phyloP scores from a whole-genome alignment of 1,140 invertebrate species.

The Sminthurides bifidus region DNA sequence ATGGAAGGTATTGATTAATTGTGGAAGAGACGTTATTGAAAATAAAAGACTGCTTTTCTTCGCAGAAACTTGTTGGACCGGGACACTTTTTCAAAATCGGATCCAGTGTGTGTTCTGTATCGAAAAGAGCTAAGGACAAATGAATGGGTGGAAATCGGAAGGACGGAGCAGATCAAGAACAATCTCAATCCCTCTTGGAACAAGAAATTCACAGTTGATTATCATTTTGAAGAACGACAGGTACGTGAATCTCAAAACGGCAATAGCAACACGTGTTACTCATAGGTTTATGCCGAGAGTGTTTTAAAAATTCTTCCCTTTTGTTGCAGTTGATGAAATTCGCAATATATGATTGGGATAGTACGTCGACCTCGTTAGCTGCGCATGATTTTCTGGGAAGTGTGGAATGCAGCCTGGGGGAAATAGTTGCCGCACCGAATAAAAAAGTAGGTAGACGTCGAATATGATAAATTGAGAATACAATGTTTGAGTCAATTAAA shows the following conservation, averaged over 20 bases:
- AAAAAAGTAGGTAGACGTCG: constrained; percentile 31
- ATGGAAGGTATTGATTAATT: too few relatives aligned
- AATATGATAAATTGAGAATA: neutral
- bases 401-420: constrained; percentile 32
- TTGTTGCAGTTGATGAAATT: constrained; percentile 34
- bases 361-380: constrained; percentile 22
- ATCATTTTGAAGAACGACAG: constrained; percentile 44
- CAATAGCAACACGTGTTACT: neutral
- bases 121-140: constrained; percentile 20
- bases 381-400: constrained; percentile 44
- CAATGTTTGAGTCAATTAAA: too few relatives aligned
- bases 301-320: neutral
- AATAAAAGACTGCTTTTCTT: too few relatives aligned
- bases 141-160: constrained; percentile 36
- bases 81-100: constrained; percentile 29
- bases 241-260: constrained; percentile 7
- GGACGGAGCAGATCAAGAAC: constrained; percentile 45
- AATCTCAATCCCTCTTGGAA: constrained; percentile 45
- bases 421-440: constrained; percentile 29
- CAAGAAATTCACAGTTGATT: constrained; percentile 42
- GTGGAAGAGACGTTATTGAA: too few relatives aligned
- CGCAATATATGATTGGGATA: constrained; percentile 36
- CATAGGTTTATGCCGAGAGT: neutral
- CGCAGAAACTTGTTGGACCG: constrained; percentile 28
- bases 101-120: constrained; percentile 30